phyloP scores from a whole-genome alignment of 2,113 vertebrate genomes.

The Sinocyclocheilus maitianheensis region DNA sequence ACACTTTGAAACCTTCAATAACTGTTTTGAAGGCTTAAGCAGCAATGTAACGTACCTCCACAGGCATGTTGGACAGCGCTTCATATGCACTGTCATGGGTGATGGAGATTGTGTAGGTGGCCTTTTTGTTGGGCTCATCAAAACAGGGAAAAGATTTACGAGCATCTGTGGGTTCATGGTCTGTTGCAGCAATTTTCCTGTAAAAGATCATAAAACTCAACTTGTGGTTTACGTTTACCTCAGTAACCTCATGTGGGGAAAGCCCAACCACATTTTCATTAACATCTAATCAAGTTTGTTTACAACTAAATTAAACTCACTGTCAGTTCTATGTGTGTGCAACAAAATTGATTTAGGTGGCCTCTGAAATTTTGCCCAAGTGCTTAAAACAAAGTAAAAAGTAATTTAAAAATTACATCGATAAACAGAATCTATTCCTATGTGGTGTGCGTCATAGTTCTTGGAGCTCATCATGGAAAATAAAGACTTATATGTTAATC shows the following conservation, averaged over 20 bases:
- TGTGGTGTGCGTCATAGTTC: background rate
- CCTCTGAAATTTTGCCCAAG: background rate
- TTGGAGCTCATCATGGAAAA: background rate
- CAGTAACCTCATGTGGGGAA: slow-evolving; percentile 20
- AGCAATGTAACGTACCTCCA: slow-evolving; percentile 72
- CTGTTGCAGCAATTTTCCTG: slow-evolving; percentile 96
- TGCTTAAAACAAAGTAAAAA: background rate
- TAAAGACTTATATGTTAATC: background rate
- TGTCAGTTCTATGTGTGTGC: background rate
- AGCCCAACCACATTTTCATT: slow-evolving; percentile 29
- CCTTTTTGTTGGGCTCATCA: slow-evolving; percentile 97
- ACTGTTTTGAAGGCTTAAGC: background rate
- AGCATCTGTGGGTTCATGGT: slow-evolving; percentile 97
- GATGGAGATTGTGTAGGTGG: slow-evolving; percentile 88
- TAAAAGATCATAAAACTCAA: slow-evolving; percentile 55
- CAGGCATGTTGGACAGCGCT: slow-evolving; percentile 93
- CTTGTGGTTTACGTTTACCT: slow-evolving; percentile 22
- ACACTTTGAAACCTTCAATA: background rate
- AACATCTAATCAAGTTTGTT: slow-evolving; percentile 17
- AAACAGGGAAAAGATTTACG: slow-evolving; percentile 97
- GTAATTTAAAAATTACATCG: background rate
- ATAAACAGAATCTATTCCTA: background rate
- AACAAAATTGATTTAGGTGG: background rate
- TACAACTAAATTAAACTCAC: slow-evolving; percentile 36
- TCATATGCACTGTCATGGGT: slow-evolving; percentile 72